Conservation (phyloP, 2,797 vertebrate genomes). For the Ambastaia sidthimunki region DNA sequence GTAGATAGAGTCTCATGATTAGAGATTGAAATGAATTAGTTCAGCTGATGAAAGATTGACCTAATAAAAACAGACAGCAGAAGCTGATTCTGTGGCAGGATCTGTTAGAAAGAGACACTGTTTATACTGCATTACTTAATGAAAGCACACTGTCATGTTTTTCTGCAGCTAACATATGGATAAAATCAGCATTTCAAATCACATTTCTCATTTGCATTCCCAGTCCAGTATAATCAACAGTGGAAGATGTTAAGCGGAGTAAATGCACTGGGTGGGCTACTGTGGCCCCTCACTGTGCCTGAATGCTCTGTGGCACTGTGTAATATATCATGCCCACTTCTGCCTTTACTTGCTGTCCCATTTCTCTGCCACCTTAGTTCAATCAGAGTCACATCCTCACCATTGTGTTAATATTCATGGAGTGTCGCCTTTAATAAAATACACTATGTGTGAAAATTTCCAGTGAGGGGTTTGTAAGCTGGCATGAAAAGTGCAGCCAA, state of each 20-base stretch:
- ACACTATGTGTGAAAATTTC: neutral
- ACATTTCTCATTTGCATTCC: conserved; percentile 46
- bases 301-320: conserved; percentile 12
- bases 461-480: neutral
- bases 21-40: neutral
- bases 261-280: conserved; percentile 30
- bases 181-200: conserved; percentile 43
- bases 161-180: conserved; percentile 17
- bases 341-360: conserved; percentile 9
- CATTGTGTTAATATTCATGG: conserved; percentile 43
- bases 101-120: conserved; percentile 18
- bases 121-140: conserved; percentile 42
- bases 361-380: conserved; percentile 13
- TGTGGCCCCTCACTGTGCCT: conserved; percentile 21
- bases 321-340: conserved; percentile 38
- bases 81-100: conserved; percentile 16
- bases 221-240: conserved; percentile 43
- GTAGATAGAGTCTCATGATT: neutral
- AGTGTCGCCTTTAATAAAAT: conserved; percentile 43
- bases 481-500: neutral
- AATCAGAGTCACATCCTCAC: conserved; percentile 35
- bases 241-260: conserved; percentile 46
- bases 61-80: conserved; percentile 24
- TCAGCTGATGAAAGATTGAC: conserved; percentile 3
- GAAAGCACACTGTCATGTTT: conserved; percentile 10